A percentile compares a stretch with the other conserved stretches of the same genome.
Conservation (phyloP, 2,888 invertebrate genomes). For the Polietes domitor region DNA sequence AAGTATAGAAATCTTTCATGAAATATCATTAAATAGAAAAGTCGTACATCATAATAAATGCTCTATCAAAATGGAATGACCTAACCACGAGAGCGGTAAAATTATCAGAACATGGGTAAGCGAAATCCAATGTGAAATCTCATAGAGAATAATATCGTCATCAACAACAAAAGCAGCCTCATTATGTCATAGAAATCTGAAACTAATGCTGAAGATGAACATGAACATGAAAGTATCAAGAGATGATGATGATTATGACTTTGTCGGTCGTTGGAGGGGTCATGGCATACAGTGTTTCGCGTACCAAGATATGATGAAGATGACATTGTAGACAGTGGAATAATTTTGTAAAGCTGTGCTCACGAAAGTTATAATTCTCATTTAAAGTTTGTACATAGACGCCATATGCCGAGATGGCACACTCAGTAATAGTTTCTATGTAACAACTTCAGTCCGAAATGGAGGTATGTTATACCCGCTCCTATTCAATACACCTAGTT, state of each 20-base stretch:
- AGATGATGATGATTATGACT: neutral
- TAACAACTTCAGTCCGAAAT: no score
- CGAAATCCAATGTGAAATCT: neutral
- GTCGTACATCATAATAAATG: neutral
- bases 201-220: neutral
- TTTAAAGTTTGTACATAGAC: no score
- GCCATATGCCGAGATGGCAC: no score
- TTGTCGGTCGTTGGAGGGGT: no score
- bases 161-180: neutral
- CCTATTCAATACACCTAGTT: no score
- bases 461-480: no score
- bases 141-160: neutral
- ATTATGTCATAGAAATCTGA: neutral
- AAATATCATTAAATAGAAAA: slow-evolving; percentile 8
- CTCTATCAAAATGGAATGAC: neutral
- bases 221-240: neutral
- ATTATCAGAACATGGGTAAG: neutral
- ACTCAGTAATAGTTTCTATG: no score
- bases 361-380: no score
- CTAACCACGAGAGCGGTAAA: neutral
- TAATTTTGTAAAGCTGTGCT: no score
- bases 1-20: neutral
- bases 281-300: no score
- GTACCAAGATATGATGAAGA: neutral
- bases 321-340: no score